Conservation (phyloP, 2,888 invertebrate genomes). For the Aspidapion aeneum region DNA sequence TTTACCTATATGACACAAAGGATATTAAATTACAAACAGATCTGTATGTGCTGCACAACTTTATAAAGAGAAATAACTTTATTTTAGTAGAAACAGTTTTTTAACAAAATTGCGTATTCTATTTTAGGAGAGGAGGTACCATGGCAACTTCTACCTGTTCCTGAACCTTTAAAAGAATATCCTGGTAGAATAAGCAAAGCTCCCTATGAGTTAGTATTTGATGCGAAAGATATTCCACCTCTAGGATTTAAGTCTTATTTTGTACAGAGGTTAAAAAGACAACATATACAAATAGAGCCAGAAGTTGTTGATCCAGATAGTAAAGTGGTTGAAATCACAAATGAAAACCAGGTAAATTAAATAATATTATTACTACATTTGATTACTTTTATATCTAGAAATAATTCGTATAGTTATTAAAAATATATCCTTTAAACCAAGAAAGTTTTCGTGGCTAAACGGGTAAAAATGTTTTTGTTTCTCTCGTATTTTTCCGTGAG, state of each 20-base stretch:
- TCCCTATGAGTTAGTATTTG: constrained; percentile 64
- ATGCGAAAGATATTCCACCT: constrained; percentile 60
- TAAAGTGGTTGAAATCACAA: constrained; percentile 1
- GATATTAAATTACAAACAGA: background rate
- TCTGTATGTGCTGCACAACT: too few relatives aligned
- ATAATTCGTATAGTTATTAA: too few relatives aligned
- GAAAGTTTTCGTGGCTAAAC: too few relatives aligned
- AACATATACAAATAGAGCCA: background rate
- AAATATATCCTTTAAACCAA: too few relatives aligned
- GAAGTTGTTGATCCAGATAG: background rate
- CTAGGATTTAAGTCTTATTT: constrained; percentile 64
- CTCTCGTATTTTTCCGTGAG: too few relatives aligned
- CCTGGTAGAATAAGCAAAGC: constrained; percentile 62
- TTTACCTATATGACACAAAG: background rate
- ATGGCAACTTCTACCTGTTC: constrained; percentile 9
- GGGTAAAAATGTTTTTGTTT: too few relatives aligned
- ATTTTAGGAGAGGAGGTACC: constrained; percentile 20
- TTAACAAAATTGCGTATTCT: background rate
- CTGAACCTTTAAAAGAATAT: background rate
- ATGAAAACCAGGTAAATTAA: background rate
- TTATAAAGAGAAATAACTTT: too few relatives aligned
- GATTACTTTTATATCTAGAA: too few relatives aligned
- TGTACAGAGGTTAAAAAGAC: constrained; percentile 36
- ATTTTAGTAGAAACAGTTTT: constrained; percentile 43
- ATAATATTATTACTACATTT: background rate